A percentile compares a stretch with the other conserved stretches of the same genome.
These are phyloP conservation scores for Andrena dorsata DNA, from an alignment of 2,888 invertebrate species.

Conservation along the genomic window DNA sequence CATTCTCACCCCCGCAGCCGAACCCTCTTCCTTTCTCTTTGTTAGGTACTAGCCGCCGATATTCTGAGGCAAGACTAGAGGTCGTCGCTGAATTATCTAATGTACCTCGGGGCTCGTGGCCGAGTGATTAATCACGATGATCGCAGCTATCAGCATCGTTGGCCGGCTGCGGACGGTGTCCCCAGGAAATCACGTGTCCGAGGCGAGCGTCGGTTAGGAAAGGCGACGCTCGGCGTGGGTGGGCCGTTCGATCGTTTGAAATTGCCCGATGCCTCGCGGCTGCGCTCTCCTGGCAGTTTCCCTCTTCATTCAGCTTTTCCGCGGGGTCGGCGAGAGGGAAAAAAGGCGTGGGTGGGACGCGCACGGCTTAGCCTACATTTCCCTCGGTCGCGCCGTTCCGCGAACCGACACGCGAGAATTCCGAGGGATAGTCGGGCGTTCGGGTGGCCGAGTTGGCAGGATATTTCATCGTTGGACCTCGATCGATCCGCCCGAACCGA, in stretches of 20 bases:
- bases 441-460: constrained; percentile 45
- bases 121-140: constrained; percentile 54
- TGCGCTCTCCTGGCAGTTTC: constrained; percentile 40
- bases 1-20: no score
- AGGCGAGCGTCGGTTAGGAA: neutral
- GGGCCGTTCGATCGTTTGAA: constrained; percentile 65
- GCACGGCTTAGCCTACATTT: constrained; percentile 58
- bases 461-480: constrained; percentile 57
- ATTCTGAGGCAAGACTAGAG: neutral
- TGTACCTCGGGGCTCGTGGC: neutral
- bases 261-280: constrained; percentile 47
- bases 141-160: constrained; percentile 52
- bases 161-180: constrained; percentile 44
- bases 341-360: constrained; percentile 30
- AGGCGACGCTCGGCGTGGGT: constrained; percentile 49
- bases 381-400: constrained; percentile 8
- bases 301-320: constrained; percentile 55
- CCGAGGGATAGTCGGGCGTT: constrained; percentile 3
- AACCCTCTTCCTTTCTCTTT: neutral
- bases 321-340: constrained; percentile 6
- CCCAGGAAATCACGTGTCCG: constrained; percentile 65
- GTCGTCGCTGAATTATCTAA: constrained; percentile 29
- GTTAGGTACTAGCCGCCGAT: neutral
- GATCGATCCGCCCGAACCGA: constrained; percentile 51
- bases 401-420: constrained; percentile 27